Evolutionary conservation across 2,113 vertebrate species (phyloP).

Genomic region (Emydocephalus ijimae): DNA sequence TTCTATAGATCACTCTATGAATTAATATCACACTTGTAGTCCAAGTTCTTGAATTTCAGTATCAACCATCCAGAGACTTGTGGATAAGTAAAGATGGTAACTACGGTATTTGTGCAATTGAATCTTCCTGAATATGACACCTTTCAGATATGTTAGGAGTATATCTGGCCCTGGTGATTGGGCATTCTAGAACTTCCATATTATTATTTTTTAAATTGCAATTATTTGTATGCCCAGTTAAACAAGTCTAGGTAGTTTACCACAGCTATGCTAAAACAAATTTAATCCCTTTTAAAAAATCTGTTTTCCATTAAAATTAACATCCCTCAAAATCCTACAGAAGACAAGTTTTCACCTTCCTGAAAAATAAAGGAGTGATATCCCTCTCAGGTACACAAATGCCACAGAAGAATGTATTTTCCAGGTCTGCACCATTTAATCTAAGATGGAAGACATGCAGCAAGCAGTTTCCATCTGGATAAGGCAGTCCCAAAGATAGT

Average conservation of each 20-base stretch:
- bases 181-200: neutral
- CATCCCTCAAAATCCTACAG: neutral
- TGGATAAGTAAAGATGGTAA: neutral
- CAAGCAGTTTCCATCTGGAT: neutral
- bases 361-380: neutral
- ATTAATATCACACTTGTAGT: slow-evolving; percentile 15
- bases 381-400: neutral
- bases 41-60: neutral
- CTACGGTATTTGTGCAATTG: neutral
- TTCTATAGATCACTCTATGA: neutral
- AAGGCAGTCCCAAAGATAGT: neutral
- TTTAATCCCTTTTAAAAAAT: neutral
- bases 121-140: neutral
- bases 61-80: neutral
- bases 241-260: neutral
- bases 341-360: neutral
- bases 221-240: neutral
- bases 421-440: neutral
- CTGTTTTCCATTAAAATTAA: neutral
- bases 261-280: neutral
- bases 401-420: neutral
- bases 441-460: neutral
- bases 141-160: neutral
- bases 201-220: neutral
- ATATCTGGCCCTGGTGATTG: neutral